A percentile compares a stretch with the other conserved stretches of the same genome.
phyloP scores from a whole-genome alignment of 64 coral and sea anemone genomes.

The Platygyra sinensis region DNA sequence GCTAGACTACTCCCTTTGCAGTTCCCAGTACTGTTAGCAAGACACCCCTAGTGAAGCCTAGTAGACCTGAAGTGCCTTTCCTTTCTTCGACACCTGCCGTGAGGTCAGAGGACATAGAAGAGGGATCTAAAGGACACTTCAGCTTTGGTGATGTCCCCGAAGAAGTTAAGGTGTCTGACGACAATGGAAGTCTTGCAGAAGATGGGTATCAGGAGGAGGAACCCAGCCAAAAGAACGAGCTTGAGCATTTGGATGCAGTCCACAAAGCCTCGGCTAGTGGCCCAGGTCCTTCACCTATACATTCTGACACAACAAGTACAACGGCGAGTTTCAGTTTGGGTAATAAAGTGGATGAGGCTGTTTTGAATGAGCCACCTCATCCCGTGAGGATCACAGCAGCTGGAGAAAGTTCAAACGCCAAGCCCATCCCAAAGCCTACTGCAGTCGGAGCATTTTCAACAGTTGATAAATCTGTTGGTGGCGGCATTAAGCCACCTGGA shows the following conservation, averaged over 20 bases:
- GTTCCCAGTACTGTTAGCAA: not conserved
- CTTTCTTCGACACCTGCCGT: constrained; percentile 54
- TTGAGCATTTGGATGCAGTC: not conserved
- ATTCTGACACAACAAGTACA: not conserved
- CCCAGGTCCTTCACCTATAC: not conserved
- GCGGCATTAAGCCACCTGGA: not conserved
- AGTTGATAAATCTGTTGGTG: constrained; percentile 6
- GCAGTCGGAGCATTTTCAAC: constrained; percentile 14
- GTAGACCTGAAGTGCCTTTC: constrained; percentile 1
- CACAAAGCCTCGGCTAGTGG: not conserved
- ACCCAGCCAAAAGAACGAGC: not conserved
- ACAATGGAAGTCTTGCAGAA: not conserved
- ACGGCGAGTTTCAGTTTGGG: not conserved
- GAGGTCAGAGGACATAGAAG: not conserved
- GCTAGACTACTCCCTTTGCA: not conserved
- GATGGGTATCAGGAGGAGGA: not conserved
- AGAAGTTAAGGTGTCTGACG: not conserved
- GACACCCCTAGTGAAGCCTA: constrained; percentile 14
- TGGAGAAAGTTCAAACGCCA: not conserved
- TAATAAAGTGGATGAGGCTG: not conserved
- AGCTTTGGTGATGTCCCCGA: not conserved
- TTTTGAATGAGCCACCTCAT: not conserved
- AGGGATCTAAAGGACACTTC: not conserved
- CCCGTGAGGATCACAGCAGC: not conserved
- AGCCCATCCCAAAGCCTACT: not conserved